Conservation (phyloP, 2,797 vertebrate species). For the Todus mexicanus region DNA sequence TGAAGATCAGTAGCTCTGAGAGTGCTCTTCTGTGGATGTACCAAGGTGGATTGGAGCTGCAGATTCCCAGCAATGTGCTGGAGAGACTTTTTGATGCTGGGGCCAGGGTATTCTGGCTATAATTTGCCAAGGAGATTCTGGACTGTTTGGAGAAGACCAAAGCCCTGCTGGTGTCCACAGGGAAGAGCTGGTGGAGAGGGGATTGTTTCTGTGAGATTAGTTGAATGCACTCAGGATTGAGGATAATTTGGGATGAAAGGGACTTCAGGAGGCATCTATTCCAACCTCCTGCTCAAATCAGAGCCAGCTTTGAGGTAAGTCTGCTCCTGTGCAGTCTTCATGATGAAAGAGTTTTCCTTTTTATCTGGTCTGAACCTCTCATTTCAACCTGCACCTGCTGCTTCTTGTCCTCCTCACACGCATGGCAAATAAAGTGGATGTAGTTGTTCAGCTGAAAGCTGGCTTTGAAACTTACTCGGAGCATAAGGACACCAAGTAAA, state of each 20-base stretch:
- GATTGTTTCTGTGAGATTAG: neutral
- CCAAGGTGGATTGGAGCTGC: neutral
- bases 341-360: neutral
- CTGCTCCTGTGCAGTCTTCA: neutral
- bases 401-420: neutral
- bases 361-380: neutral
- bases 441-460: neutral
- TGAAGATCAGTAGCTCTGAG: neutral
- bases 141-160: neutral
- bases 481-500: neutral
- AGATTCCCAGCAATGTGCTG: neutral
- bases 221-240: neutral
- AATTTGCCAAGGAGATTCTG: neutral
- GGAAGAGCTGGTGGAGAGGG: neutral
- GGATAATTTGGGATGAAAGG: neutral
- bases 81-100: neutral
- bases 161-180: neutral
- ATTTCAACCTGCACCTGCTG: neutral
- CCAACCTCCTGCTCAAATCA: neutral
- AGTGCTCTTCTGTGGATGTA: neutral
- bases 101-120: neutral
- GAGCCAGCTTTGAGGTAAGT: neutral
- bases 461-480: neutral
- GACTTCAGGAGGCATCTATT: too few species aligned
- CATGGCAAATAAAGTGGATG: neutral